phyloP scores from a whole-genome alignment of 1,140 invertebrate species.

The Drosophila bocki region DNA sequence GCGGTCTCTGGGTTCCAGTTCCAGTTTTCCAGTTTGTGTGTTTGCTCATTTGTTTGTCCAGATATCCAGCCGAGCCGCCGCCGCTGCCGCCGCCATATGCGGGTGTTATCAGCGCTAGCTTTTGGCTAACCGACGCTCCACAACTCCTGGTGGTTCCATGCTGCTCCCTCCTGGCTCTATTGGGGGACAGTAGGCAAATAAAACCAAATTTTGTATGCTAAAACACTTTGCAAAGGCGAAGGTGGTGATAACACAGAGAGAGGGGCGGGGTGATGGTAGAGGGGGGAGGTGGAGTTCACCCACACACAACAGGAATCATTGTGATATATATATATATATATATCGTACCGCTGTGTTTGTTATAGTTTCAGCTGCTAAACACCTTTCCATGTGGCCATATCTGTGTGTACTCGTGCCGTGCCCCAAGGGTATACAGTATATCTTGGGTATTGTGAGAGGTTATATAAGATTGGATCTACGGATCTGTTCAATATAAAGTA shows the following conservation, averaged over 20 bases:
- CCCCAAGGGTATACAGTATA: neutral
- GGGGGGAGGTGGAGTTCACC: conserved; percentile 22
- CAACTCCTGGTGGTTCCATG: conserved; percentile 9
- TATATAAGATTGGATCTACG: neutral
- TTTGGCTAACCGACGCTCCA: conserved; percentile 62
- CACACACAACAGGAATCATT: conserved; percentile 59
- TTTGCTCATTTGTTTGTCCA: conserved; percentile 78
- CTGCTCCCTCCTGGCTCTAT: conserved; percentile 16
- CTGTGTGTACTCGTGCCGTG: conserved; percentile 16
- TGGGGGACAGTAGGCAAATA: conserved; percentile 63
- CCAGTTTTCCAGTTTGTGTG: conserved; percentile 10
- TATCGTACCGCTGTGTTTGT: conserved; percentile 45
- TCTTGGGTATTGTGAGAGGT: neutral
- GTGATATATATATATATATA: conserved; percentile 10
- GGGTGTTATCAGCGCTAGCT: conserved; percentile 81
- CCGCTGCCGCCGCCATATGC: conserved; percentile 58
- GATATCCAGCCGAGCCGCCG: conserved; percentile 57
- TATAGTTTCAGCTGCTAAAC: conserved; percentile 80
- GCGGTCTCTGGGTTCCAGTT: conserved; percentile 31
- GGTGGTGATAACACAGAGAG: conserved; percentile 26
- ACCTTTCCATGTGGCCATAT: conserved; percentile 39
- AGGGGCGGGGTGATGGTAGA: no score
- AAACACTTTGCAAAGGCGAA: conserved; percentile 74
- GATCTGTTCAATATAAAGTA: neutral
- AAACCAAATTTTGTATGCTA: conserved; percentile 83